Base-by-base conservation (phyloP, 2,888 invertebrate species). In the Pterostichus niger region DNA sequence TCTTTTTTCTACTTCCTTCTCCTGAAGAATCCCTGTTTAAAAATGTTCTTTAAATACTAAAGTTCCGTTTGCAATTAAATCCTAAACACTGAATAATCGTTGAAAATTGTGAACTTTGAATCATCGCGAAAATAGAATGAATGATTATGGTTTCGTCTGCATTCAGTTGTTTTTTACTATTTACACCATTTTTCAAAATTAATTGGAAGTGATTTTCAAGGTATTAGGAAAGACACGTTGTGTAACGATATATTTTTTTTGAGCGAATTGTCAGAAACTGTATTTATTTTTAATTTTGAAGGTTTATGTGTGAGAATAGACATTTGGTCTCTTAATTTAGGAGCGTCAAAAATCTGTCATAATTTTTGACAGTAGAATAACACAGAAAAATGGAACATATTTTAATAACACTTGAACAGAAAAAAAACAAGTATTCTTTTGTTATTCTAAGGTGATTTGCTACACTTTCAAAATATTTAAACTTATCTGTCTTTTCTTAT, bases 291-390 rank as follows among this genome's bases (percentile, higher is more conserved):
- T 54, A 31, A 49, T 52, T 75, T 15, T 17, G 35, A 64, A 64
- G 35, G 64, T 64, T 64, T 33, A 35, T 1, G 3, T 2, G 3
- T 64, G 64, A 64, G 31, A n/a, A 33, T 11, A 13, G 6, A 64
- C 64, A 64, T 64, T 64, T 64, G 64, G 64, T 64, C 6, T 35
- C 35, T 40, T 75, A 33, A 31, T 40, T 46, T 73, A 46, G 35
- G n/a, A 7, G 31, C 46, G 73, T 73, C 73, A 73, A 73, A 73
- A 24, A 73, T 73, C 46, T 73, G 73, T 73, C 73, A 73, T 73
- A 46, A 9, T 46, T 44, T 49, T 0, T 44, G 15, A 17, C 46
- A 46, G 56, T 68, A 31, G 49, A 49, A 59, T 17, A 59, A 59
- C 31, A 59, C 15, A 59, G 31, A 59, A 59, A 59, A 46, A 73